These are phyloP conservation scores for Scaptomyza montana DNA, from an alignment of 1,140 invertebrate genomes.

Conservation along the genomic window DNA sequence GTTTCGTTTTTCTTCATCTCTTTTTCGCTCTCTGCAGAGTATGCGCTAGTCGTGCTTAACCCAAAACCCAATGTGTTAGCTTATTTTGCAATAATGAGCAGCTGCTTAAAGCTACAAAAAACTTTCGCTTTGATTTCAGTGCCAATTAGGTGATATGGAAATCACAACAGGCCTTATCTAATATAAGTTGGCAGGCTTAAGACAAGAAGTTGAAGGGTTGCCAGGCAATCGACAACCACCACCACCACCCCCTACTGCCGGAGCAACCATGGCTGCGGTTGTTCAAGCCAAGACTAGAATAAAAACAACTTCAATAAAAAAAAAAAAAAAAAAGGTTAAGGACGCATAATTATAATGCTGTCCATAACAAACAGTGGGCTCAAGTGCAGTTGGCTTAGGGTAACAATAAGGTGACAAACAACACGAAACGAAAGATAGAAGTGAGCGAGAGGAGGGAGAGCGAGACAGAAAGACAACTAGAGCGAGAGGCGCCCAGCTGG, in stretches of 20 bases:
- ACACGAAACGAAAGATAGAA: background rate
- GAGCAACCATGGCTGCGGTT: conserved; percentile 29
- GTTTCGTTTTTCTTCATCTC: too few species aligned
- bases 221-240: too few species aligned
- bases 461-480: background rate
- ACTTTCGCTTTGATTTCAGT: too few species aligned
- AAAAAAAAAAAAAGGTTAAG: conserved; percentile 17
- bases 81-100: too few species aligned
- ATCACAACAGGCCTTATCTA: too few species aligned
- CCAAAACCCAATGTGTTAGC: too few species aligned
- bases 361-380: conserved; percentile 42
- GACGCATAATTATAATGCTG: conserved; percentile 64
- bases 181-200: too few species aligned
- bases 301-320: conserved; percentile 8
- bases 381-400: conserved; percentile 40
- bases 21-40: background rate
- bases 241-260: too few species aligned
- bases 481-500: conserved; percentile 60
- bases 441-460: background rate
- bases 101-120: too few species aligned
- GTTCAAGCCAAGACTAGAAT: background rate
- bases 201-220: too few species aligned
- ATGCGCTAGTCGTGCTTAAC: background rate
- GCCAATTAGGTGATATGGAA: too few species aligned
- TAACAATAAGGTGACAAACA: background rate